Evolutionary conservation across 2,888 invertebrate genomes (phyloP).

Genomic region (Xylota sylvarum): DNA sequence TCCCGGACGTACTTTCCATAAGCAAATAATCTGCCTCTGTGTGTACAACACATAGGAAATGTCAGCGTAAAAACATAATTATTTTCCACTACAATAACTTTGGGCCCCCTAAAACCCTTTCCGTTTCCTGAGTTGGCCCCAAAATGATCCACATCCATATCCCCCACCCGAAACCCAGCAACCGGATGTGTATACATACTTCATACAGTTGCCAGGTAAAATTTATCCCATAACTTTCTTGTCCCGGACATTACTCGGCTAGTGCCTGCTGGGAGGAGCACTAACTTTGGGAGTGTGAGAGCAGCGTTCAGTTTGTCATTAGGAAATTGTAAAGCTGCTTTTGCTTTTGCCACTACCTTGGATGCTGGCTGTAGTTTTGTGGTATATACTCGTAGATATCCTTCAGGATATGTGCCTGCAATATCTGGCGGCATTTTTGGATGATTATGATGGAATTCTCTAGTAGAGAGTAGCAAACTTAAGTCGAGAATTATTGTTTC

Average conservation of each 20-base stretch:
- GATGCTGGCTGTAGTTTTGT: background rate
- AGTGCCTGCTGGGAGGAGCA: background rate
- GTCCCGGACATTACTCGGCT: conserved; percentile 24
- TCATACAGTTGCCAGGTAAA: conserved; percentile 44
- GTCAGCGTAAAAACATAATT: conserved; percentile 43
- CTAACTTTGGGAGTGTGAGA: conserved; percentile 1
- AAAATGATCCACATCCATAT: conserved; percentile 12
- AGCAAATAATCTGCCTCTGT: conserved; percentile 6
- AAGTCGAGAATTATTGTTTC: conserved; percentile 45
- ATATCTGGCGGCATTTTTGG: conserved; percentile 46
- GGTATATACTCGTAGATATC: background rate
- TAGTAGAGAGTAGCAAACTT: conserved; percentile 27
- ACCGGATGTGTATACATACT: conserved; percentile 9
- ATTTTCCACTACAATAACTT: conserved; percentile 50
- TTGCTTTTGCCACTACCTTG: background rate
- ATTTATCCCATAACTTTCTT: conserved; percentile 47
- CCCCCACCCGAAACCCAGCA: background rate
- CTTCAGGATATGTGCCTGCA: conserved; percentile 20
- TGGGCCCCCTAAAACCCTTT: conserved; percentile 2
- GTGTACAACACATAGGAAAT: conserved; percentile 16
- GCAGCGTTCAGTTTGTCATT: conserved; percentile 44
- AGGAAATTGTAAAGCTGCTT: conserved; percentile 50
- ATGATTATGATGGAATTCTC: conserved; percentile 45
- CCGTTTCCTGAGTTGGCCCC: conserved; percentile 38
- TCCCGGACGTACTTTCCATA: background rate